Base-by-base conservation (phyloP, 1,140 invertebrate genomes). In the Anthonomus grandis region DNA sequence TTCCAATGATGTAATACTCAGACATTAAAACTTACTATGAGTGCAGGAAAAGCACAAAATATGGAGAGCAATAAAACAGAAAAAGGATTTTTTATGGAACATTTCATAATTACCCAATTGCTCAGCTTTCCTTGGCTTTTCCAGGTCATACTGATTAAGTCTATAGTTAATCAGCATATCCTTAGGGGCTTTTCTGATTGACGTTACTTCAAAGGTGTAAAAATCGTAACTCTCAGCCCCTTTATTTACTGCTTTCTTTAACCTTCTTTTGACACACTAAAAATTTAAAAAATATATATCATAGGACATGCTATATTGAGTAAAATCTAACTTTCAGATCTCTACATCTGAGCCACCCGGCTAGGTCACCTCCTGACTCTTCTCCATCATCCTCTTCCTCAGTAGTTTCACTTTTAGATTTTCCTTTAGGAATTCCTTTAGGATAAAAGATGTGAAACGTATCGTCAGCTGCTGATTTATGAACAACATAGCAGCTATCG, bases 371-470 rank as follows among this genome's bases (percentile, higher is more conserved):
- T 13, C 2, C 13, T 1, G 6, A 3, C 12, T 44, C 12, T 18
- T 25, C 55, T 25, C 42, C 24, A 10, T 34, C 31, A 9, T 50
- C 45, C 31, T 50, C 23, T 23, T 49, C 48, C 4, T 25, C 18
- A 25, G 42, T 18, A 17, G 19, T n/a, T 1, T 19, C 24, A 2
- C 19, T 18, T 4, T 15, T 25, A 27, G 55, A 52, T 41, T 61
- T 58, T 27, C 59, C 41, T 31, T 64, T 51, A 15, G 59, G 45
- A 45, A 48, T 62, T 54, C 59, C 54, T 59, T 81, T 80, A 0
- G 81, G 77, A 68, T 83, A 80, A 57, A 83, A 84, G 0, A 83
- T 59, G 57, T 83, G 81, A 59, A 73, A 81, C 47, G 73, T 76
- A 34, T 79, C 75, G 50, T 79, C 75, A 4, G 56, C 19, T 5